Base-by-base conservation (phyloP, 2,113 vertebrate species). In the Xenopus tropicalis region DNA sequence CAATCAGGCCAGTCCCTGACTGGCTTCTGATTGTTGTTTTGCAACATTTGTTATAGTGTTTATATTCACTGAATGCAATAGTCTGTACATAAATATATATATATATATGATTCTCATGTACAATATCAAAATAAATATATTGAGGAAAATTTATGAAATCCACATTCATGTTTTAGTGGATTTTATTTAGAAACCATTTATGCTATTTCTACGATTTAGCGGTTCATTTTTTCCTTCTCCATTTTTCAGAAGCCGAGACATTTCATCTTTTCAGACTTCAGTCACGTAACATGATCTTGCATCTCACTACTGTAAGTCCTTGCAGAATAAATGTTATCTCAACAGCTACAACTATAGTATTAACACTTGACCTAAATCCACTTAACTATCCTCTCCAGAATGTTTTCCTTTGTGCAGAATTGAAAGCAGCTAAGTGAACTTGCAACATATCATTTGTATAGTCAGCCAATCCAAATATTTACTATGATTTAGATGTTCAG, bases 351-450 rank as follows among this genome's bases (percentile, higher is more conserved):
- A 63, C 44, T 63, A 71, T 63, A 63, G 70, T 71, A 71, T 71
- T 71, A 71, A 71, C 70, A 71, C 70, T 71, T 71, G 70, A 71
- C 70, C 70, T 48, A 44, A 71, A 71, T 51, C 44, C 59, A 63
- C 70, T 63, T 59, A 63, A 52, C 70, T 37, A 52, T 51, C 42
- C 59, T 48, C 16, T 71, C 59, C 19, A 52, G 58, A 63, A 71
- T 62, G 44, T 52, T 71, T 63, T 62, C 44, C 70, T 71, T 63
- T 63, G 46, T 71, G 70, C 58, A 62, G n/a, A 25, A 71, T 46
- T 52, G 52, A 62, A 20, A 24, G 44, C 59, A 63, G 59, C 59
- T 71, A 62, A 62, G 58, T 62, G 44, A 62, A 62, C 62, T 52
- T 63, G 24, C 37, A 21, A 54, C 43, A 9, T 71, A 21, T 61